Evolutionary conservation across 2,888 invertebrate species (phyloP), one percentile per base, ranked within the genome.

Genomic region (Temnothorax unifasciatus): DNA sequence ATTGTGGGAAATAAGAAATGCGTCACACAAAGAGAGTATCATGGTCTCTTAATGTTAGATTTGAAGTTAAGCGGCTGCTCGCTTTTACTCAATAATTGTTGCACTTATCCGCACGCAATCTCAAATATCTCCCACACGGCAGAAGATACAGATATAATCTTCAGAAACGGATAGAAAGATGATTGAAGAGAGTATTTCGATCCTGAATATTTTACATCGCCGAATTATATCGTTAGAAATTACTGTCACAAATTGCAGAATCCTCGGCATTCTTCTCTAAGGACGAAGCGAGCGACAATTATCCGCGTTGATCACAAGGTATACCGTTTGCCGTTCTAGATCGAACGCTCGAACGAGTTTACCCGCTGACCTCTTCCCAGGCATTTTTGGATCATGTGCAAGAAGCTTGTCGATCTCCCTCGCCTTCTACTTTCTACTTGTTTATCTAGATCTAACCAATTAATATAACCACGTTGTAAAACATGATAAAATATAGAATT

Each of bases 1-100:
- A 63, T 18, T 15, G 15, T 21, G 11, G 5, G 15, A 34, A 75
- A 38, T 18, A 57, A 47, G 29, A 38, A 50, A 47, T 15, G 63
- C n/a, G n/a, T 3, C 9, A 44, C 9, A 64, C 21, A 63, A 64
- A 21, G 5, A 21, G 5, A 38, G 38, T 47, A 47, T 47, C 74
- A 11, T 11, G 63, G 11, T 61, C 29, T 61, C 29, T 75, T 9
- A 34, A 64, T 50, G 34, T 15, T 47, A 66, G 15, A 64, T 75
- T 64, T 25, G 47, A 64, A 21, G 18, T 6, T 47, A 75, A 75
- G 34, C 4, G 8, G 50, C 47, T 34, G 9, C 1, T 38, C 2
- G 9, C 47, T 11, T 63, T 63, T 29, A 75, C 44, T 47, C n/a
- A 47, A 34, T 34, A 34, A 75, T 75, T 75, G 47, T 34, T 75